phyloP scores from a whole-genome alignment of 35 echinoderm and acorn worm genomes.

The Stichopus chloronotus region DNA sequence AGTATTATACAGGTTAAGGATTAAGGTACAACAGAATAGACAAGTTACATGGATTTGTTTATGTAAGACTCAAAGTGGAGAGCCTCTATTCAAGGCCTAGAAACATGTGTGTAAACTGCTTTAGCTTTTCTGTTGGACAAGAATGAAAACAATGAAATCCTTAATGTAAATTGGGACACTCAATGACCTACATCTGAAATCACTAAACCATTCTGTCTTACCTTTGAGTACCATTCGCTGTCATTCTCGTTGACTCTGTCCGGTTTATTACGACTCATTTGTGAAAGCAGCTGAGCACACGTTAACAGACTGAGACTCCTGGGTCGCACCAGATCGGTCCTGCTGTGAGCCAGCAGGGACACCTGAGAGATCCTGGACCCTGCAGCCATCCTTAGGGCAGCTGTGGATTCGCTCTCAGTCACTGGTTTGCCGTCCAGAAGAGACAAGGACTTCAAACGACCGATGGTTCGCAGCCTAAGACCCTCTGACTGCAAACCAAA shows the following conservation, averaged over 20 bases:
- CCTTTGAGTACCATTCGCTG: conserved; percentile 92
- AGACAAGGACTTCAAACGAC: conserved; percentile 85
- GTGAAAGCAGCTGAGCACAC: conserved; percentile 85
- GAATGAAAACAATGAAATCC: too few relatives aligned
- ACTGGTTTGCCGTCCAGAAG: conserved; percentile 80
- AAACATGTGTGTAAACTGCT: too few relatives aligned
- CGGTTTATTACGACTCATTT: conserved; percentile 91
- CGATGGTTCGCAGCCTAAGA: conserved; percentile 85
- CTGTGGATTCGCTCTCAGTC: conserved; percentile 90
- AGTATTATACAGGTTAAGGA: too few relatives aligned
- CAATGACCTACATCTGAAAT: too few relatives aligned
- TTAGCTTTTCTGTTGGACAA: too few relatives aligned
- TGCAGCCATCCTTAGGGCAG: conserved; percentile 96
- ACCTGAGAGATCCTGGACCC: conserved; percentile 95
- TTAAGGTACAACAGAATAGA: too few relatives aligned
- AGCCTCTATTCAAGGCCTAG: too few relatives aligned
- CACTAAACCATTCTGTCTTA: neutral
- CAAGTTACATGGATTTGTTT: too few relatives aligned
- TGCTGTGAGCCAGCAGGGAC: conserved; percentile 86
- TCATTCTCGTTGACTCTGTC: conserved; percentile 94
- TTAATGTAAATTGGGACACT: too few relatives aligned
- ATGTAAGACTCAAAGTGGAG: too few relatives aligned
- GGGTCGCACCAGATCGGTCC: conserved; percentile 76
- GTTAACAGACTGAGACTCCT: conserved; percentile 89
- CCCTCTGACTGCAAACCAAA: conserved; percentile 80